Evolutionary conservation across 2,888 invertebrate species (phyloP).

Genomic region (Sialis fuliginosa): DNA sequence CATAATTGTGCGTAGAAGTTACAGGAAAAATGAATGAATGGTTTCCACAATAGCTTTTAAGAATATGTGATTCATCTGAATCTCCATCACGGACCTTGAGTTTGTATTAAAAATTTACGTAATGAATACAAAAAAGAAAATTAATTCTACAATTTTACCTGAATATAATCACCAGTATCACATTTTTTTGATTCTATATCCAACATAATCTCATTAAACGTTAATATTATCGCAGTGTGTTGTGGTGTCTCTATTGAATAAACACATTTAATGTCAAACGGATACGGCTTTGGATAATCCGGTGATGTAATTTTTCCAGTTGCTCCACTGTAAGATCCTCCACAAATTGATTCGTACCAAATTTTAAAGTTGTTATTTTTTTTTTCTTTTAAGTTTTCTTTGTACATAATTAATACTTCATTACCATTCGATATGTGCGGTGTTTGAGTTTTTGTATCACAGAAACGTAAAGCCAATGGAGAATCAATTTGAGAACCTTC

Average conservation of each 20-base stretch:
- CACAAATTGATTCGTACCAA: slow-evolving; percentile 42
- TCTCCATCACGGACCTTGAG: slow-evolving; percentile 54
- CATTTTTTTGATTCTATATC: slow-evolving; percentile 40
- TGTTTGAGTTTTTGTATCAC: slow-evolving; percentile 46
- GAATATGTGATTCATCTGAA: slow-evolving; percentile 37
- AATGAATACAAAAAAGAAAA: not conserved
- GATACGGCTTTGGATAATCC: slow-evolving; percentile 54
- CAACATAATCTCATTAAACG: slow-evolving; percentile 30
- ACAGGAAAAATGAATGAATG: slow-evolving; percentile 32
- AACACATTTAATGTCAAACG: slow-evolving; percentile 39
- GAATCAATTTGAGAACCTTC: slow-evolving; percentile 43
- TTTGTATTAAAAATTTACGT: slow-evolving; percentile 7
- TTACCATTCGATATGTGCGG: slow-evolving; percentile 36
- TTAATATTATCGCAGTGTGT: slow-evolving; percentile 44
- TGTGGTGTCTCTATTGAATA: slow-evolving; percentile 47
- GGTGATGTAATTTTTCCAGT: slow-evolving; percentile 52
- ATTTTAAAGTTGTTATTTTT: slow-evolving; percentile 35
- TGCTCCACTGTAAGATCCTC: slow-evolving; percentile 34
- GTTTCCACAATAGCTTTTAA: slow-evolving; percentile 51
- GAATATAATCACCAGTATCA: slow-evolving; percentile 28
- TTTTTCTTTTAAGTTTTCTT: slow-evolving; percentile 32
- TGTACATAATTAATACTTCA: slow-evolving; percentile 41
- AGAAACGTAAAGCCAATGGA: slow-evolving; percentile 53
- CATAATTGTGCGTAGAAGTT: slow-evolving; percentile 51
- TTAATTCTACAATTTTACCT: slow-evolving; percentile 18